These are phyloP conservation scores for Meles meles DNA, from an alignment of 2,113 vertebrate genomes.

Conservation along the genomic window DNA sequence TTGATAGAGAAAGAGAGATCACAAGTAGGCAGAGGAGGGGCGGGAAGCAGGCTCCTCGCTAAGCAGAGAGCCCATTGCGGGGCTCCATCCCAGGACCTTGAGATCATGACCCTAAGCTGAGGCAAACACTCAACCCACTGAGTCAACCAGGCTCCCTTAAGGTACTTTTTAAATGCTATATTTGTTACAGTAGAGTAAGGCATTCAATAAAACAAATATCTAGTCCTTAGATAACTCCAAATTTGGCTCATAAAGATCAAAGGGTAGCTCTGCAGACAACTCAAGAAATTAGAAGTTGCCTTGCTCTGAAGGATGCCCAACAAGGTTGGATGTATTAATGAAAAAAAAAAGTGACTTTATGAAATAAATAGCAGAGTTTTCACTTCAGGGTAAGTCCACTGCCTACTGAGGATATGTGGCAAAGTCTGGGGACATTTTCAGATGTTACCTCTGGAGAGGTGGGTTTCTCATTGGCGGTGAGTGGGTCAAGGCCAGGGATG, in stretches of 20 bases:
- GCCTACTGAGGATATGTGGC: not conserved
- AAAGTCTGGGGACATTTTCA: not conserved
- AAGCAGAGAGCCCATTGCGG: too few relatives aligned
- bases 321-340: not conserved
- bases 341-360: too few relatives aligned
- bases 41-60: too few relatives aligned
- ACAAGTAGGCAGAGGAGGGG: too few relatives aligned
- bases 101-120: too few relatives aligned
- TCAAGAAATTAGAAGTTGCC: too few relatives aligned
- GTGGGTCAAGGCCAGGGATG: not conserved
- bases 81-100: too few relatives aligned
- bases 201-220: not conserved
- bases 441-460: not conserved
- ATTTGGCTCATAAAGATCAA: rapidly evolving
- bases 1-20: too few relatives aligned
- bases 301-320: not conserved
- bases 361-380: not conserved
- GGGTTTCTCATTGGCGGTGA: not conserved
- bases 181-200: not conserved
- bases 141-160: not conserved
- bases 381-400: not conserved
- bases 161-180: not conserved
- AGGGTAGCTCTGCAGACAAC: rapidly evolving
- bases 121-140: too few relatives aligned
- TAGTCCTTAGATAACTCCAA: not conserved